phyloP scores from a whole-genome alignment of 1,140 invertebrate species.

The Planococcus citri region DNA sequence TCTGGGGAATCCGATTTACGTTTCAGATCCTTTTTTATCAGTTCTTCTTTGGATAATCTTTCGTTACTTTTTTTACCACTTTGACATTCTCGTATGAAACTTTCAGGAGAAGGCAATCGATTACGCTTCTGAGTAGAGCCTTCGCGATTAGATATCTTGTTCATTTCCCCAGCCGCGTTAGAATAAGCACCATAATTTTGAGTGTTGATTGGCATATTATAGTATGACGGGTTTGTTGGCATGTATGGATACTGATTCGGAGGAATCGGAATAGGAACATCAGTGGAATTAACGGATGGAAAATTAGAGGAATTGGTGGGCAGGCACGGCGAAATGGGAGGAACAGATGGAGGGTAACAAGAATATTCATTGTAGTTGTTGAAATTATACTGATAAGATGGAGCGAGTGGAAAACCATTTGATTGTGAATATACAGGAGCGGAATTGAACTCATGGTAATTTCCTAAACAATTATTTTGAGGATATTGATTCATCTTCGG shows the following conservation, averaged over 20 bases:
- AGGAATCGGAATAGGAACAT: neutral
- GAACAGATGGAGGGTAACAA: too few relatives aligned
- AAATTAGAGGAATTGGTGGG: too few relatives aligned
- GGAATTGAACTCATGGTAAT: too few relatives aligned
- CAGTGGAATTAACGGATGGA: too few relatives aligned
- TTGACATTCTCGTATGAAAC: slow-evolving; percentile 4
- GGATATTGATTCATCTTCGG: too few relatives aligned
- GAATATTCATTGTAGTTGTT: too few relatives aligned
- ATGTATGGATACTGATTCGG: neutral
- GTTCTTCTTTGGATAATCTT: neutral
- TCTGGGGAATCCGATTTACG: neutral
- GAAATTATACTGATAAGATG: too few relatives aligned
- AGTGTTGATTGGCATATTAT: neutral
- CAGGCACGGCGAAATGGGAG: too few relatives aligned
- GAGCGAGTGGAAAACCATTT: too few relatives aligned
- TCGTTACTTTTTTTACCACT: slow-evolving; percentile 13
- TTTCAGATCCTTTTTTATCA: neutral
- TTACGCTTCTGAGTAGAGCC: neutral
- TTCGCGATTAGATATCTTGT: neutral
- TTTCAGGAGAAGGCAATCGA: neutral
- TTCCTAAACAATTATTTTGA: too few relatives aligned
- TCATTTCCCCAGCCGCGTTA: neutral
- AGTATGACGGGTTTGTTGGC: neutral
- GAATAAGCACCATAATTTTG: neutral
- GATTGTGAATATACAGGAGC: too few relatives aligned